A percentile compares a stretch with the other conserved stretches of the same genome.
Conservation (phyloP, 2,797 vertebrate genomes). For the Nothura maculosa region DNA sequence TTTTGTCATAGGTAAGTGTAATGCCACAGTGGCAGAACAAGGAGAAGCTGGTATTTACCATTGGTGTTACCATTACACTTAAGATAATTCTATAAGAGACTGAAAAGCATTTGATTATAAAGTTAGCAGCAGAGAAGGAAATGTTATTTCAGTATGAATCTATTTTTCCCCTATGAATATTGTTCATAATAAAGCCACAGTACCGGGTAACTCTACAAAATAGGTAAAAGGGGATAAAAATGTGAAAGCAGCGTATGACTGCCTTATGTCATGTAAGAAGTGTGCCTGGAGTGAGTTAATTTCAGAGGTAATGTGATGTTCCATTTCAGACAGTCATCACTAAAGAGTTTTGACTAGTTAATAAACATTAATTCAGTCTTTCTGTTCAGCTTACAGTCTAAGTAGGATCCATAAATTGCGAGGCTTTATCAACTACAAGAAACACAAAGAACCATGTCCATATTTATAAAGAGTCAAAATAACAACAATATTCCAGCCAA, state of each 20-base stretch:
- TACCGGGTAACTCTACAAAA: not conserved
- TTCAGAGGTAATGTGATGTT: not conserved
- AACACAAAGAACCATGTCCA: not conserved
- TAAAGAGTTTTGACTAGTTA: not conserved
- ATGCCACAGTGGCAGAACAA: not conserved
- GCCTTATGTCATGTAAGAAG: not conserved
- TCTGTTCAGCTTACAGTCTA: not conserved
- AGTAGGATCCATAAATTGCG: not conserved
- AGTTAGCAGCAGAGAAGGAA: not conserved
- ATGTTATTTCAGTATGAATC: not conserved
- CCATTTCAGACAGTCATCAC: not conserved
- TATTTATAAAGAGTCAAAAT: conserved; percentile 8
- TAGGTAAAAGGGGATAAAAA: not conserved
- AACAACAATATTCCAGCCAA: conserved; percentile 33
- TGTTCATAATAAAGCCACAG: not conserved
- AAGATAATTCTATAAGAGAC: not conserved
- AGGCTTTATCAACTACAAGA: not conserved
- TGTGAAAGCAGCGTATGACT: not conserved
- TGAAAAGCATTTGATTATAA: not conserved
- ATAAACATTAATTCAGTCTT: not conserved
- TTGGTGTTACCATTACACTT: not conserved
- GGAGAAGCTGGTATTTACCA: not conserved
- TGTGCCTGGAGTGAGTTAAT: not conserved
- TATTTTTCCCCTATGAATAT: not conserved
- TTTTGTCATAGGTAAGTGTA: not conserved